A percentile compares a stretch with the other conserved stretches of the same genome.
Evolutionary conservation across 1,140 invertebrate species (phyloP).

Genomic region (Drosophila malerkotliana): DNA sequence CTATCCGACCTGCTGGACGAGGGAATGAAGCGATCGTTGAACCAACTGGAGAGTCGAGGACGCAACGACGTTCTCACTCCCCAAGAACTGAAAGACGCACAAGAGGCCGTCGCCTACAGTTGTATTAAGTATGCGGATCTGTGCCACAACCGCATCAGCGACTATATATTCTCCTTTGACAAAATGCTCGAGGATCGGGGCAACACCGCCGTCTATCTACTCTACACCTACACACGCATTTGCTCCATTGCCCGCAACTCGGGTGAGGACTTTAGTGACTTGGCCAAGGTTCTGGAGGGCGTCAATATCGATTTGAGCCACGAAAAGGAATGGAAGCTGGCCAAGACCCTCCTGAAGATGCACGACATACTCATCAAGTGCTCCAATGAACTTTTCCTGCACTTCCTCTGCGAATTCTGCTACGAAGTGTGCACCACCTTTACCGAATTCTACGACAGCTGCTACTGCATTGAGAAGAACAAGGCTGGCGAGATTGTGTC

Average conservation of each 20-base stretch:
- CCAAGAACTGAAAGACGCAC: conserved; percentile 93
- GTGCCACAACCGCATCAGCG: conserved; percentile 95
- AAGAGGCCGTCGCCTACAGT: conserved; percentile 97
- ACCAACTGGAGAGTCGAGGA: conserved; percentile 96
- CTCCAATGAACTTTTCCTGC: conserved; percentile 93
- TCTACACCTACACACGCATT: conserved; percentile 98
- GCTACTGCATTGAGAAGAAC: conserved; percentile 98
- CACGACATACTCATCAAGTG: conserved; percentile 95
- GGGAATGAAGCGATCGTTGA: conserved; percentile 92
- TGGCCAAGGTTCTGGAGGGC: conserved; percentile 85
- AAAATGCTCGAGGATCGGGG: conserved; percentile 99
- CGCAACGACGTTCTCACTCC: conserved; percentile 92
- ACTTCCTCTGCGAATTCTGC: conserved; percentile 97
- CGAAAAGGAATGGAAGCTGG: conserved; percentile 97
- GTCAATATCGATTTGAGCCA: conserved; percentile 88
- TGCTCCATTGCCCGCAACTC: conserved; percentile 94
- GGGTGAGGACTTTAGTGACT: conserved; percentile 86
- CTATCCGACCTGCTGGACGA: conserved; percentile 97
- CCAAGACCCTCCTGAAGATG: conserved; percentile 93
- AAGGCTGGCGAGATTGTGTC: conserved; percentile 90
- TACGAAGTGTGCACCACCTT: conserved; percentile 97
- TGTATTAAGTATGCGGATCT: conserved; percentile 99
- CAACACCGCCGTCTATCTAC: conserved; percentile 98
- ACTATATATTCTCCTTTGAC: conserved; percentile 99
- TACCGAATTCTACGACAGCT: conserved; percentile 98